Conservation (phyloP, 2,113 vertebrate species). For the Caloenas nicobarica region DNA sequence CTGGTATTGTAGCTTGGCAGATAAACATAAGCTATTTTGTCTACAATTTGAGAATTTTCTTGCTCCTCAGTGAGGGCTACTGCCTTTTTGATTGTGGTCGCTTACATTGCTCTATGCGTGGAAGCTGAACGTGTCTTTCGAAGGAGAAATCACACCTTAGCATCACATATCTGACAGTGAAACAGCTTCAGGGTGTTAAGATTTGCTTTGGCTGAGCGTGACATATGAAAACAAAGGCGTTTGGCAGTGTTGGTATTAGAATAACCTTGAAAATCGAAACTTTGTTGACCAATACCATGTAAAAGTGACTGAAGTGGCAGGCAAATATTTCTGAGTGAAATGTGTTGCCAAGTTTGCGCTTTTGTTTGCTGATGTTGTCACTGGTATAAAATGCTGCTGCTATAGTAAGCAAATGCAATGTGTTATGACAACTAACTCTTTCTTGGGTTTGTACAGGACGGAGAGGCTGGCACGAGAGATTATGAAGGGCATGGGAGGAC, state of each 20-base stretch:
- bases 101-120: neutral
- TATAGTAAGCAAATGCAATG: neutral
- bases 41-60: neutral
- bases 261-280: conserved; percentile 53
- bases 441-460: conserved; percentile 79
- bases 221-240: neutral
- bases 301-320: neutral
- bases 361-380: neutral
- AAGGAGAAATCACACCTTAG: neutral
- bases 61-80: neutral
- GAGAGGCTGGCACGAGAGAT: conserved; percentile 95
- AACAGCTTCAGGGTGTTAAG: neutral
- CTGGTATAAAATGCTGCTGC: neutral
- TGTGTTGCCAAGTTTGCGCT: neutral
- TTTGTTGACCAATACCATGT: neutral
- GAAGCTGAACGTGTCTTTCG: neutral
- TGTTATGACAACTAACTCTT: neutral
- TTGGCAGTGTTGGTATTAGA: conserved; percentile 10
- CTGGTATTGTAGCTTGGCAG: neutral
- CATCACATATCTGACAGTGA: neutral
- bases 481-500: conserved; percentile 97
- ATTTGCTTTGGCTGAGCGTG: conserved; percentile 35
- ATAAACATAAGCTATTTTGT: neutral
- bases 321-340: neutral
- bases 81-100: neutral